Percentiles rank a stretch among this genome's conserved stretches.
phyloP scores from a whole-genome alignment of 2,113 vertebrate genomes.

The Chunga burmeisteri region DNA sequence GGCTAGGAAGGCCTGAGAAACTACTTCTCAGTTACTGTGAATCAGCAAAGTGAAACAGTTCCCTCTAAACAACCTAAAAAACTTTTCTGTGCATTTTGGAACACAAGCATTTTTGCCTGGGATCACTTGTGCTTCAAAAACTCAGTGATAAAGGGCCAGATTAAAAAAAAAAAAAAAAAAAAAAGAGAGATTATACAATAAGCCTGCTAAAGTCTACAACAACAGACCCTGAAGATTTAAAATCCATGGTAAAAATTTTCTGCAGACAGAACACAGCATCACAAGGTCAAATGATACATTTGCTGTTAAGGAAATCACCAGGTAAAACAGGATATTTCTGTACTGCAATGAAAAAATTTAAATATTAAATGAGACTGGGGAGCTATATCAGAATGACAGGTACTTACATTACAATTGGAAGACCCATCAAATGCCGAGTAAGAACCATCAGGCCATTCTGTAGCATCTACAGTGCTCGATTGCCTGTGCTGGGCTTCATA shows the following conservation, averaged over 20 bases:
- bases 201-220: background rate
- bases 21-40: background rate
- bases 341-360: background rate
- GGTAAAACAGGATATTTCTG: background rate
- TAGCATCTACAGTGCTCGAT: constrained; percentile 80
- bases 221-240: background rate
- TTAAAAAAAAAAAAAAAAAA: background rate
- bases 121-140: background rate
- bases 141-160: background rate
- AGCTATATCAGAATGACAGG: background rate
- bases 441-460: constrained; percentile 90
- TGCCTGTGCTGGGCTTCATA: constrained; percentile 95
- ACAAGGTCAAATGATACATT: background rate
- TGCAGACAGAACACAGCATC: background rate
- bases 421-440: constrained; percentile 87
- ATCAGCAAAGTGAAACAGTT: background rate
- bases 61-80: background rate
- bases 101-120: background rate
- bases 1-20: background rate
- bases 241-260: background rate
- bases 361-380: background rate
- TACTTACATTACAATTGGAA: constrained; percentile 95
- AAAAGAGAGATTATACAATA: background rate
- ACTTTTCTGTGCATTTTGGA: background rate
- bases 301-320: background rate